Evolutionary conservation across 2,888 invertebrate species (phyloP).

Genomic region (Heliconius charithonia): DNA sequence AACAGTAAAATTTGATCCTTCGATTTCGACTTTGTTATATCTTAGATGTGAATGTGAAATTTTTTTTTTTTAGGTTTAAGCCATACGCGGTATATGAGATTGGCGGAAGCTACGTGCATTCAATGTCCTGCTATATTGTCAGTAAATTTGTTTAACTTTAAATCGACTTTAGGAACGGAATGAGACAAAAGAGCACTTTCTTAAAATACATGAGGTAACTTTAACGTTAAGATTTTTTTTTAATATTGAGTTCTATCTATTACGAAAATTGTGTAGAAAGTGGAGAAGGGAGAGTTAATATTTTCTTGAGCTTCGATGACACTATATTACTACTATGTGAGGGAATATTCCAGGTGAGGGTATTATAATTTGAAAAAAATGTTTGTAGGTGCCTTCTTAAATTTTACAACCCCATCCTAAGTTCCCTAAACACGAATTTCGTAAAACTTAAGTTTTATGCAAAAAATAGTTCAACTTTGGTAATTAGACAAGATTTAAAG

Average conservation of each 20-base stretch:
- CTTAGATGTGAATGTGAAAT: not conserved
- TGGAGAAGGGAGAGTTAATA: too few species aligned
- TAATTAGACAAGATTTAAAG: constrained; percentile 17
- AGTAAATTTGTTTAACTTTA: constrained; percentile 62
- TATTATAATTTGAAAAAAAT: too few species aligned
- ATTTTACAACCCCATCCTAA: constrained; percentile 4
- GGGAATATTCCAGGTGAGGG: too few species aligned
- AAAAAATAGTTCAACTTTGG: not conserved
- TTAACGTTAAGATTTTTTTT: not conserved
- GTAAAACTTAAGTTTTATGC: constrained; percentile 14
- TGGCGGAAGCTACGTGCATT: constrained; percentile 66
- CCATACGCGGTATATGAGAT: constrained; percentile 65
- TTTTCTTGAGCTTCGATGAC: too few species aligned
- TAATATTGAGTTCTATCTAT: too few species aligned
- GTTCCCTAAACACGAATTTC: constrained; percentile 15
- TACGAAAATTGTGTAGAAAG: too few species aligned
- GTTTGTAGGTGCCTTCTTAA: too few species aligned
- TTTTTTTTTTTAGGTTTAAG: constrained; percentile 35
- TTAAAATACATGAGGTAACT: not conserved
- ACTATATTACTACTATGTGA: too few species aligned
- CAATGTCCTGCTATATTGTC: constrained; percentile 65
- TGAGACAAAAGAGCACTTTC: not conserved
- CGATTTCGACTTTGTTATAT: not conserved
- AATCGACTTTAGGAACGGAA: constrained; percentile 47
- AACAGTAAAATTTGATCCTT: too few species aligned